Base-by-base conservation (phyloP, 2,113 vertebrate species). In the Nerophis lumbriciformis region DNA sequence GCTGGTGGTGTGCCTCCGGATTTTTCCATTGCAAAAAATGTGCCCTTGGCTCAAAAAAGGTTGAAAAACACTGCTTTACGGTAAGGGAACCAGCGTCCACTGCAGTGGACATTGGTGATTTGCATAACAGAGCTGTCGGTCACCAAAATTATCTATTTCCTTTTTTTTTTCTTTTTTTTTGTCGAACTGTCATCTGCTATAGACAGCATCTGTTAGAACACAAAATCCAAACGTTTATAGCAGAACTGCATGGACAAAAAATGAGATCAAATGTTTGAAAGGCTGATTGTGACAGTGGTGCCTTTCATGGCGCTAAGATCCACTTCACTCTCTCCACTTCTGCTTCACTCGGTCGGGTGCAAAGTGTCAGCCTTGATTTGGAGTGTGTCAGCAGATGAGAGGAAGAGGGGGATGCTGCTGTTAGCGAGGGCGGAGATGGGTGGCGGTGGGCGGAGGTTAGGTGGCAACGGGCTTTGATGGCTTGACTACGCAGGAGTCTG, bases 401-500 rank as follows among this genome's bases (percentile, higher is more conserved):
- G 69, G 71, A 63, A 61, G 58, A 67, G 68, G 64, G 65, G 59
- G 70, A 63, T 14, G 65, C 67, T 35, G 50, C 71, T 68, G 65
- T 79, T 73, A 78, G 38, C 21, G 14, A 80, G 83, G 83, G 59
- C 81, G 82, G 72, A 75, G 54, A 19, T 44, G 38, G 55, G 16
- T 14, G 81, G 71, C 77, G 67, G 58, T 71, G 79, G 76, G 71
- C 48, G 75, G 71, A 73, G 78, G 78, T 73, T n/a, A 38, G 36
- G 53, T n/a, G 53, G 36, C 28, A 4, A 3, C 28, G 28, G 28
- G 50, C 84, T 88, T 86, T 86, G 83, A 87, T 77, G 80, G 69
- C 1, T 61, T 42, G 53, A 55, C 75, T 71, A 64, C 76, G 73
- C 48, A 73, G 65, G 39, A 57, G 63, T 48, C 61, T 77, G 68